Conservation (phyloP, 2,113 vertebrate genomes). For the Galbula dea region DNA sequence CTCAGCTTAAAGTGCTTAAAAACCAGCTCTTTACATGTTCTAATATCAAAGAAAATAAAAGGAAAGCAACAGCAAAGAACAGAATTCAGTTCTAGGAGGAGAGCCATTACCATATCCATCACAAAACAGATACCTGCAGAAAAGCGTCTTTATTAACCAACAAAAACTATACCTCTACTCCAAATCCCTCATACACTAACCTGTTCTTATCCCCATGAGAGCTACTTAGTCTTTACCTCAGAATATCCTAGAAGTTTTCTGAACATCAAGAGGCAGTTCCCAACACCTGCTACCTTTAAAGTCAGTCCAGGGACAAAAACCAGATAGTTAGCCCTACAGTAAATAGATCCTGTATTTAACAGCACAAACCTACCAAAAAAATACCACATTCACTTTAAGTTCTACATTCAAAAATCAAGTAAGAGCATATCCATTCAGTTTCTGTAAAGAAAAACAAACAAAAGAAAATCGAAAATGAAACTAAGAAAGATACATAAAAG, state of each 20-base stretch:
- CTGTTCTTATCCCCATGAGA: background rate
- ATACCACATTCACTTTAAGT: background rate
- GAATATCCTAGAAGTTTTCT: accelerated
- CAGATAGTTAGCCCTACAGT: accelerated
- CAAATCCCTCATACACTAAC: background rate
- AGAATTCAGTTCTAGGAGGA: background rate
- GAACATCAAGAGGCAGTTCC: background rate
- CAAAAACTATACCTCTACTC: background rate
- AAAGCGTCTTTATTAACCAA: background rate
- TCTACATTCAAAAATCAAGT: background rate
- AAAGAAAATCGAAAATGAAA: accelerated
- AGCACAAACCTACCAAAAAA: background rate
- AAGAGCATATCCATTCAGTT: accelerated
- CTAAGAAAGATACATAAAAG: accelerated
- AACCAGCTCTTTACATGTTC: accelerated
- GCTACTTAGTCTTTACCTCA: background rate
- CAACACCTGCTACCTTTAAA: background rate
- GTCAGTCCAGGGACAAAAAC: background rate
- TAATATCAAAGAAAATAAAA: background rate
- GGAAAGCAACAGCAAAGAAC: background rate
- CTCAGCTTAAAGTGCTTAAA: background rate
- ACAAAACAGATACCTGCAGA: accelerated
- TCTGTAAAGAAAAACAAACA: accelerated
- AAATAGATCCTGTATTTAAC: background rate
- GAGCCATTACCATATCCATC: accelerated